phyloP scores from a whole-genome alignment of 2,113 vertebrate species.

The Hipposideros armiger region DNA sequence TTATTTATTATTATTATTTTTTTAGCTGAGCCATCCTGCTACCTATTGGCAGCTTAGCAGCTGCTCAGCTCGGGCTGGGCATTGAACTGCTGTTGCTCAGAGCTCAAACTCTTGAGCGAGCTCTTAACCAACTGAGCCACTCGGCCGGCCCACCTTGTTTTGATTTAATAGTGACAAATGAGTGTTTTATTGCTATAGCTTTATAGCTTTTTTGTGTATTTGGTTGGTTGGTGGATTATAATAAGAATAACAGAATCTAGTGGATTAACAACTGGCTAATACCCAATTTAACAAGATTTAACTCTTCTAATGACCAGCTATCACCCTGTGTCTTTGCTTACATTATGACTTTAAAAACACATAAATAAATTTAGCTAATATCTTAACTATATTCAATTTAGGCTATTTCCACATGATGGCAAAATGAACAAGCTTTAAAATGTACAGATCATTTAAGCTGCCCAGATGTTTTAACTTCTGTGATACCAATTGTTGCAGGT shows the following conservation, averaged over 20 bases:
- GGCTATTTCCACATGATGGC: neutral
- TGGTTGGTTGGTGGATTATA: neutral
- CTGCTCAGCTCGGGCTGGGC: no score
- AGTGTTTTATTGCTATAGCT: neutral
- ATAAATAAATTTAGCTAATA: neutral
- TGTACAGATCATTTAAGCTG: neutral
- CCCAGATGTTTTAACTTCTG: neutral
- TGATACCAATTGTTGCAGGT: neutral
- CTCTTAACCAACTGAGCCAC: no score
- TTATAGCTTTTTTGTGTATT: neutral
- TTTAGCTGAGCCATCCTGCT: no score
- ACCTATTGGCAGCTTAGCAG: no score
- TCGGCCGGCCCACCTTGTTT: neutral
- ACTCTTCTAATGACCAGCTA: neutral
- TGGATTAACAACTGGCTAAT: neutral
- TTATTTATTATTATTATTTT: no score
- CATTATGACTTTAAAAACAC: neutral
- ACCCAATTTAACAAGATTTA: neutral
- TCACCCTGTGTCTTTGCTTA: neutral
- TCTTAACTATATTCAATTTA: neutral
- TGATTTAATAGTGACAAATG: neutral
- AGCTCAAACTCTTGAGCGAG: no score
- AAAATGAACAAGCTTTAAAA: constrained; percentile 22
- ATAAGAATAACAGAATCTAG: neutral
- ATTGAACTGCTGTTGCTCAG: no score